Base-by-base conservation (phyloP, 2,113 vertebrate species). In the Astur gentilis region DNA sequence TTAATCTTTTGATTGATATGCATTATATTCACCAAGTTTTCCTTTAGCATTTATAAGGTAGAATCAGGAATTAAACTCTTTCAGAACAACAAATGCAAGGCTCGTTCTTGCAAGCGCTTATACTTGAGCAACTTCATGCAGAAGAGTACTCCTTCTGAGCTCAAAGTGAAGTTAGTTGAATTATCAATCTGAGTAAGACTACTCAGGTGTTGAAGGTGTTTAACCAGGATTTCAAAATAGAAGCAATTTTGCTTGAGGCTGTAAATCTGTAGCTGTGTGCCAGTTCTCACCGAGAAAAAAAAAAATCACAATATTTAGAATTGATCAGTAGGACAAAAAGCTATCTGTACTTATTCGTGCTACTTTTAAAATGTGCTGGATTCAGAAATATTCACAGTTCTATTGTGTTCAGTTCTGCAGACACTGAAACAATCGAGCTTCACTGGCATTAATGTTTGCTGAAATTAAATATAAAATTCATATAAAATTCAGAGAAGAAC, bases 341-440 rank as follows among this genome's bases (percentile, higher is more conserved):
- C 65, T 89, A 38, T 55, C 49, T 81, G 23, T 86, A 44, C 50
- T 88, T 66, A 75, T 71, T 95, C 21, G 15, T 61, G 26, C 23
- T 61, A 36, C n/a, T 66, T 89, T 89, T 81, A 50, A 95, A 90
- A 93, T 65, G 11, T 92, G 34, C 15, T 84, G 38, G 57, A 92
- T 92, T 84, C 55, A 89, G 83, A 92, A 70, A 78, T 58, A 67
- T 52, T 93, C 64, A 69, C 34, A 49, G 13, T 75, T 87, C 69
- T 71, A 92, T 95, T 96, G 86, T 90, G 79, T 67, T 87, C 8
- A 26, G 90, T 89, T 87, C 72, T 82, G 17, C 40, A 95, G 61
- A 78, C 60, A 36, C 15, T 38, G n/a, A 91, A 27, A 38, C 72
- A 92, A 67, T 92, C 64, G 87, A 64, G 42, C 52, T 76, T 91